A percentile compares a stretch with the other conserved stretches of the same genome.
phyloP scores from a whole-genome alignment of 2,113 vertebrate genomes.

The Microcebus murinus region DNA sequence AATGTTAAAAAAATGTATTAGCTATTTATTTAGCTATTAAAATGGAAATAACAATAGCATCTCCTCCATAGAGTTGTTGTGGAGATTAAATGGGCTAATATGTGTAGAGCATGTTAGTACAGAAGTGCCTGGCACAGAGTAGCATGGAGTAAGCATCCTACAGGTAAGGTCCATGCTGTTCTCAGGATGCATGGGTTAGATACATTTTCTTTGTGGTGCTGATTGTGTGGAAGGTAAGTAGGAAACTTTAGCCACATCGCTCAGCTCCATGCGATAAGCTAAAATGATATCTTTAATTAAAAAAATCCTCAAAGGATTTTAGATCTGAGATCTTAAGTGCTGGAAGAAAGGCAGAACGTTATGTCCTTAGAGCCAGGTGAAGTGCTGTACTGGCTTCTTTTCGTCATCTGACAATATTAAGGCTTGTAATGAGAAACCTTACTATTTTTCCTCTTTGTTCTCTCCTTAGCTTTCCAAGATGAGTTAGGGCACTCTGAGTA shows the following conservation, averaged over 20 bases:
- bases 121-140: background rate
- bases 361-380: background rate
- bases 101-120: background rate
- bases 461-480: background rate
- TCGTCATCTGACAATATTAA: background rate
- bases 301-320: constrained; percentile 13
- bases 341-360: background rate
- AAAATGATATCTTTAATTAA: constrained; percentile 24
- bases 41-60: background rate
- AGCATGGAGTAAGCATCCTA: background rate
- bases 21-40: background rate
- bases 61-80: background rate
- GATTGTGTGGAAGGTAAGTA: background rate
- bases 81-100: background rate
- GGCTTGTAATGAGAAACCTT: background rate
- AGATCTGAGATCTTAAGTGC: background rate
- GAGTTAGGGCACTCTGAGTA: background rate
- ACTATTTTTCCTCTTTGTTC: background rate
- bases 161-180: background rate
- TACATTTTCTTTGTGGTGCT: background rate
- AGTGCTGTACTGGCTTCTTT: background rate
- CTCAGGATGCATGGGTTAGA: background rate
- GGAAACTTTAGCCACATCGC: background rate
- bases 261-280: background rate
- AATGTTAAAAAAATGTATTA: background rate